phyloP scores from a whole-genome alignment of 2,797 vertebrate species.

The Sebastes nivosus region DNA sequence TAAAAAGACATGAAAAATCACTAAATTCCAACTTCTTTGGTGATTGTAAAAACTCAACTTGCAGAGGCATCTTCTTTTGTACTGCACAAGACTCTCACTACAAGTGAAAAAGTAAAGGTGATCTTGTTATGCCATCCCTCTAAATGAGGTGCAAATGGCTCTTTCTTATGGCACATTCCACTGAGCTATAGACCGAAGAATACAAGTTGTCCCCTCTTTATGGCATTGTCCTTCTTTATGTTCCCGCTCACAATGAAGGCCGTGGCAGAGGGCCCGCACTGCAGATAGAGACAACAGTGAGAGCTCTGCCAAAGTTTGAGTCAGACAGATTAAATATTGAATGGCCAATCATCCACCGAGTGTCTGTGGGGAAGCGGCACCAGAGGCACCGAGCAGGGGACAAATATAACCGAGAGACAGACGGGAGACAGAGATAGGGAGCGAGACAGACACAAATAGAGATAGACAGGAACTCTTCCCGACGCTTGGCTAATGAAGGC shows the following conservation, averaged over 20 bases:
- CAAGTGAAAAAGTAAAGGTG: neutral
- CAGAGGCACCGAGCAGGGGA: neutral
- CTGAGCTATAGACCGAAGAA: neutral
- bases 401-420: neutral
- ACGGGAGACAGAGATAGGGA: neutral
- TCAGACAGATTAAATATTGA: slow-evolving; percentile 49
- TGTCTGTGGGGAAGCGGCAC: slow-evolving; percentile 1
- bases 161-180: neutral
- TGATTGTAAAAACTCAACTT: neutral
- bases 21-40: neutral
- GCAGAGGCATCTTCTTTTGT: neutral
- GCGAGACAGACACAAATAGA: neutral
- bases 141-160: neutral
- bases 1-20: neutral
- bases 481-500: slow-evolving; percentile 3
- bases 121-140: neutral
- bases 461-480: neutral
- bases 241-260: neutral
- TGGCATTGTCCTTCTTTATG: slow-evolving; percentile 15
- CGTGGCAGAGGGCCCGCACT: slow-evolving; percentile 7
- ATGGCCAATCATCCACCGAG: slow-evolving; percentile 33
- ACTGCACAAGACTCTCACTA: neutral
- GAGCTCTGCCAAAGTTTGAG: slow-evolving; percentile 32
- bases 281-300: slow-evolving; percentile 10
- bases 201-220: neutral